A percentile compares a stretch with the other conserved stretches of the same genome.
phyloP scores from a whole-genome alignment of 2,113 vertebrate genomes.

The Syngnathus scovelli region DNA sequence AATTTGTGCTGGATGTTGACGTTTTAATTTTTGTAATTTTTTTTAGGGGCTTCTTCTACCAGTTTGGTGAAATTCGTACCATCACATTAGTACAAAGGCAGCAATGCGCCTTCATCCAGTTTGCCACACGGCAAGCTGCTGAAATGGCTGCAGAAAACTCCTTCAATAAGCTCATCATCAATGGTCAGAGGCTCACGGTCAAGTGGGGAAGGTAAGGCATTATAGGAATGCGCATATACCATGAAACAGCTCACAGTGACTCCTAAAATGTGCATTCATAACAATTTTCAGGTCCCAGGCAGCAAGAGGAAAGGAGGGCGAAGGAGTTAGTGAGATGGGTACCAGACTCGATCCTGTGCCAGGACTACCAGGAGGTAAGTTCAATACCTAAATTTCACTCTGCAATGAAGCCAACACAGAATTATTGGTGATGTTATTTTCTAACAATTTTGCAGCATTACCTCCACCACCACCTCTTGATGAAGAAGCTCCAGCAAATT shows the following conservation, averaged over 20 bases:
- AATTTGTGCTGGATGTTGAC: not conserved
- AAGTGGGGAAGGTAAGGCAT: constrained; percentile 92
- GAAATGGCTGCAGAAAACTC: constrained; percentile 96
- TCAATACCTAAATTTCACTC: too few species aligned
- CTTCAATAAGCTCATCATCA: constrained; percentile 97
- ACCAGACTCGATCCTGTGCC: constrained; percentile 91
- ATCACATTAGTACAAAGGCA: constrained; percentile 94
- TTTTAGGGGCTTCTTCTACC: constrained; percentile 92
- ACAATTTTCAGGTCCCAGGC: constrained; percentile 79
- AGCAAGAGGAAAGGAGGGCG: constrained; percentile 88
- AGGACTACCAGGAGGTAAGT: constrained; percentile 86
- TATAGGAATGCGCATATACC: not conserved
- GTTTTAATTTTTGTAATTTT: constrained; percentile 18
- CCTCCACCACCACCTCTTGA: constrained; percentile 86
- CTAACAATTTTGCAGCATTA: constrained; percentile 68
- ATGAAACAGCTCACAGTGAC: not conserved
- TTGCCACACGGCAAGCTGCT: constrained; percentile 87
- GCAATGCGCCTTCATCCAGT: constrained; percentile 98
- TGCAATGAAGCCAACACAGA: not conserved
- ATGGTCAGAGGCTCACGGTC: constrained; percentile 91
- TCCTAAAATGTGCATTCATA: not conserved
- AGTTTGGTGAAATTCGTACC: constrained; percentile 95
- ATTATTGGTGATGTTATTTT: not conserved
- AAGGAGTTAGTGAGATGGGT: constrained; percentile 84
- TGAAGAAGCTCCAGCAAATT: constrained; percentile 87